A percentile compares a stretch with the other conserved stretches of the same genome.
Evolutionary conservation across 2,113 vertebrate genomes (phyloP).

Genomic region (Diphyllodes magnificus): DNA sequence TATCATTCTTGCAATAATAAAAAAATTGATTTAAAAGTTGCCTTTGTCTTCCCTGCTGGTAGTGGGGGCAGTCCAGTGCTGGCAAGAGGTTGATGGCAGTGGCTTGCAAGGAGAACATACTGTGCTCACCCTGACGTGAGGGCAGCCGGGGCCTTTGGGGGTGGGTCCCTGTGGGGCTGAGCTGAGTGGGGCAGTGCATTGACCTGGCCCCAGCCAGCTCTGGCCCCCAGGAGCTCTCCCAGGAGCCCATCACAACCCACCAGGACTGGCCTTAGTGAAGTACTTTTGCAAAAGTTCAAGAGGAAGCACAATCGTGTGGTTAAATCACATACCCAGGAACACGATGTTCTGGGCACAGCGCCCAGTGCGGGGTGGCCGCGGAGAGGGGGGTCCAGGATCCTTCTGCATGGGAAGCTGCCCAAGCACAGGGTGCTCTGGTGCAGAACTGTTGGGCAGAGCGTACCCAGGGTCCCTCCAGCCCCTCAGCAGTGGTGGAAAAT

Average conservation of each 20-base stretch:
- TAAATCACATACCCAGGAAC: background rate
- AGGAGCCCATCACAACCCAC: background rate
- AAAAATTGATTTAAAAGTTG: background rate
- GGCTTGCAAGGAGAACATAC: accelerated
- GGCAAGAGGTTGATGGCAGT: background rate
- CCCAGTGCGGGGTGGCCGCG: accelerated
- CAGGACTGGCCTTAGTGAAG: background rate
- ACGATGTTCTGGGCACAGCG: background rate
- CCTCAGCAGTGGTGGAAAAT: accelerated
- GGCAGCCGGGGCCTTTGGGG: accelerated
- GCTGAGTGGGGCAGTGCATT: background rate
- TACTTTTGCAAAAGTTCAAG: background rate
- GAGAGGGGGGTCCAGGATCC: background rate
- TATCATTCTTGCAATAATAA: background rate
- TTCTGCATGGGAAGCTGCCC: background rate
- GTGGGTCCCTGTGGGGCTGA: background rate
- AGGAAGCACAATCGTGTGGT: background rate
- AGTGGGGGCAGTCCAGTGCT: accelerated
- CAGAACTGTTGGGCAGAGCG: accelerated
- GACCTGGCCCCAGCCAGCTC: accelerated
- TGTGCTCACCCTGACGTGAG: accelerated
- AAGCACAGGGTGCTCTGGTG: accelerated
- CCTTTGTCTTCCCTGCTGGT: background rate
- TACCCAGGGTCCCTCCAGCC: background rate
- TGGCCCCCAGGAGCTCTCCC: accelerated